Evolutionary conservation across 2,113 vertebrate species (phyloP), one percentile per base, ranked within the genome.

Genomic region (Nibea albiflora): DNA sequence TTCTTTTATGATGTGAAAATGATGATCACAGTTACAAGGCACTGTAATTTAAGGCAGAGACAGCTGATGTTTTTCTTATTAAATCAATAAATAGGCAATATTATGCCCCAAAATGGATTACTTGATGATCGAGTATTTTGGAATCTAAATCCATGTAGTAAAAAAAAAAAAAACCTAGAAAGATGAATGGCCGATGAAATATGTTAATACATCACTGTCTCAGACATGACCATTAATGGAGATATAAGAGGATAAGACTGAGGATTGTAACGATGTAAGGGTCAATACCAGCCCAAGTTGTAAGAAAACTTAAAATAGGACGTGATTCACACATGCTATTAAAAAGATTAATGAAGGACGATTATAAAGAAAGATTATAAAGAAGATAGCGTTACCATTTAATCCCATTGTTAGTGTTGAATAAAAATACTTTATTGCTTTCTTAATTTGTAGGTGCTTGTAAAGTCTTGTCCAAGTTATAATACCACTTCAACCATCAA

Each of bases 1-100:
- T 39, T 42, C 19, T 42, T 62, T 62, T 62, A 62, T 62, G 31
- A 62, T 12, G 28, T 22, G 66, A 68, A 35, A n/a, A 35, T 70
- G 50, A 17, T n/a, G 26, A 53, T 22, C 19, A 1, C 26, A 68
- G 39, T 47, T 15, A 58, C 3, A 58, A 46, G 44, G 12, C 26
- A 31, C 5, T 17, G 4, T 3, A 1, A 49, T 60, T 49, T 3
- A 50, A 50, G 26, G 35, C 54, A 28, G 15, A 46, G 6, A 47
- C 56, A 61, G 11, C 44, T 22, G 26, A 15, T 22, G 5, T 16
- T 15, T 52, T 15, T 26, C 4, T 46, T 47, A 60, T 11, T 26
- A 7, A 6, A 50, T 31, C 22, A 17, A 47, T 5, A 49, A 19
- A 54, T 22, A 52, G 15, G 15, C 15, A 66, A 28, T 20, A 11